Base-by-base conservation (phyloP, 2,888 invertebrate genomes). In the Brachyopa scutellaris region DNA sequence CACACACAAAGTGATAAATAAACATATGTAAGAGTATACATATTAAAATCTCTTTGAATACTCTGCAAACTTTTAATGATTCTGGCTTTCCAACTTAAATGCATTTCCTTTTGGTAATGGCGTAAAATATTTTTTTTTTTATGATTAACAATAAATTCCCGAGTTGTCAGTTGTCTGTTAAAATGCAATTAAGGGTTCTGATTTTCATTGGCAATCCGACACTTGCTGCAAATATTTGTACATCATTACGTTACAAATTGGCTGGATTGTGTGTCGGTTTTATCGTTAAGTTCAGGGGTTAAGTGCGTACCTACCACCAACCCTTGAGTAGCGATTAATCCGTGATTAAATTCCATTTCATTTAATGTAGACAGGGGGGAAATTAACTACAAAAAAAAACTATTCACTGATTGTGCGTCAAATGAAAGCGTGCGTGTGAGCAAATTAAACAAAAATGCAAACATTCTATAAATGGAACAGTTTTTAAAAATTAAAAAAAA, bases 141-240 rank as follows among this genome's bases (percentile, higher is more conserved):
- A 33, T 11, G 47, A 38, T 36, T 62, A 23, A 23, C 11, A 53
- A 8, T 38, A 42, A 45, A 53, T 51, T 26, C 26, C 59, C 13
- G 51, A 42, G 7, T 61, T 55, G 69, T 45, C 67, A 61, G 61
- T n/a, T n/a, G n/a, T n/a, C n/a, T n/a, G n/a, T 69, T 61, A 55
- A 67, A 76, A 76, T 76, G 67, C 55, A 69, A 69, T 76, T 76
- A 76, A 67, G 19, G 21, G 29, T 19, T 38, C n/a, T 45, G 42
- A 61, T 72, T 64, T 42, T n/a, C 40, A 42, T 57, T 66, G 11
- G 13, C 33, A 40, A 51, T 66, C 47, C 45, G 38, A 69, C 53
- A 69, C 59, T 67, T 36, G 67, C 21, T 53, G 61, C 45, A 69
- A 55, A 76, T 55, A 69, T 69, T 69, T 76, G 19, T 55, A 55